phyloP scores from a whole-genome alignment of 2,888 invertebrate species.

The Lingula anatina region DNA sequence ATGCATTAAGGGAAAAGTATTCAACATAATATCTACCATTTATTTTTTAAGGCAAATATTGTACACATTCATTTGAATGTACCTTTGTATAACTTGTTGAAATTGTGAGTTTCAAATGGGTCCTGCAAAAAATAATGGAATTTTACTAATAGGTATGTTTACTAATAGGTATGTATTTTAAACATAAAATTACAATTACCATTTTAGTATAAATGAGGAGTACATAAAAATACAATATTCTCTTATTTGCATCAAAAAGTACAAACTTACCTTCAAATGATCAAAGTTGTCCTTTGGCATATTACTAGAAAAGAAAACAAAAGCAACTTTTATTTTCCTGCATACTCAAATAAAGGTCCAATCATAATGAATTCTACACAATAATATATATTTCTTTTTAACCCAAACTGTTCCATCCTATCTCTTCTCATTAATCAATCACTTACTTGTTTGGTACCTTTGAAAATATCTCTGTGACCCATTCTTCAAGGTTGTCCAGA shows the following conservation, averaged over 20 bases:
- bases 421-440: too few relatives aligned
- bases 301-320: constrained; percentile 16
- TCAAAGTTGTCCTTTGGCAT: constrained; percentile 14
- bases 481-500: constrained; percentile 62
- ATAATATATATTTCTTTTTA: too few relatives aligned
- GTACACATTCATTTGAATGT: too few relatives aligned
- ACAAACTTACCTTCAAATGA: constrained; percentile 7
- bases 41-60: too few relatives aligned
- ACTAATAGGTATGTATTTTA: too few relatives aligned
- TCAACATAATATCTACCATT: too few relatives aligned
- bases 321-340: background rate
- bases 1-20: too few relatives aligned
- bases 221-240: too few relatives aligned
- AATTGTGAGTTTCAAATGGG: constrained; percentile 62
- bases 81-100: constrained; percentile 56
- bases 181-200: too few relatives aligned
- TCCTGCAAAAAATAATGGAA: constrained; percentile 36
- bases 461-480: constrained; percentile 64
- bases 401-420: too few relatives aligned
- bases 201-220: too few relatives aligned
- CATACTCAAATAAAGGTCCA: background rate
- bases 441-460: constrained; percentile 63
- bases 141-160: too few relatives aligned
- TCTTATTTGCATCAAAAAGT: background rate
- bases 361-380: background rate